A percentile compares a stretch with the other conserved stretches of the same genome.
Conservation (phyloP, 2,113 vertebrate genomes). For the Siphamia tubifer region DNA sequence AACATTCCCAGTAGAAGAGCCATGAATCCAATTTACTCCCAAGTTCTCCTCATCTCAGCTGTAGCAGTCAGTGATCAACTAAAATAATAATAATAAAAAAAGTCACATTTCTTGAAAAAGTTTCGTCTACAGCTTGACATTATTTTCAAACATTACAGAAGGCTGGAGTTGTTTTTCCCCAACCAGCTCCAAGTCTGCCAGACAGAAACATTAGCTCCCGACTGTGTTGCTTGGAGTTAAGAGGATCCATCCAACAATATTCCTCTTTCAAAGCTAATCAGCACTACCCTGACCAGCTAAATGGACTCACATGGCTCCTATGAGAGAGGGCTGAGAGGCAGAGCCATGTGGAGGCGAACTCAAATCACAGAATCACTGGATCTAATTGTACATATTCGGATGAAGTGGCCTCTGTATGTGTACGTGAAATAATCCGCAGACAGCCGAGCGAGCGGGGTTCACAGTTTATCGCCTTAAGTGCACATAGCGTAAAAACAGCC, state of each 20-base stretch:
- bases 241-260: slow-evolving; percentile 60
- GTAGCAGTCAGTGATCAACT: not conserved
- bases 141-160: too few relatives aligned
- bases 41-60: not conserved
- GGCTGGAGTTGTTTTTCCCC: not conserved
- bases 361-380: slow-evolving; percentile 21
- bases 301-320: slow-evolving; percentile 73
- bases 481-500: not conserved
- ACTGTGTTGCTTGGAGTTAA: slow-evolving; percentile 21
- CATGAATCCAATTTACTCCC: not conserved
- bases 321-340: slow-evolving; percentile 29
- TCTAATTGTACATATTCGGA: slow-evolving; percentile 42
- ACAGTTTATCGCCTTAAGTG: not conserved
- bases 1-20: slow-evolving; percentile 23
- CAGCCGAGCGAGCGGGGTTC: not conserved
- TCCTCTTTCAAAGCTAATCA: slow-evolving; percentile 68
- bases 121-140: not conserved
- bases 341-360: slow-evolving; percentile 21
- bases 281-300: slow-evolving; percentile 71
- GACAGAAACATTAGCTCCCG: not conserved
- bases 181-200: not conserved
- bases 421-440: not conserved
- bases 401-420: slow-evolving; percentile 20
- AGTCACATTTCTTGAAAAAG: not conserved
- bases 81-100: slow-evolving; percentile 9